These are phyloP conservation scores for Sebastes melanostomus DNA, from an alignment of 2,797 vertebrate species.

Conservation along the genomic window DNA sequence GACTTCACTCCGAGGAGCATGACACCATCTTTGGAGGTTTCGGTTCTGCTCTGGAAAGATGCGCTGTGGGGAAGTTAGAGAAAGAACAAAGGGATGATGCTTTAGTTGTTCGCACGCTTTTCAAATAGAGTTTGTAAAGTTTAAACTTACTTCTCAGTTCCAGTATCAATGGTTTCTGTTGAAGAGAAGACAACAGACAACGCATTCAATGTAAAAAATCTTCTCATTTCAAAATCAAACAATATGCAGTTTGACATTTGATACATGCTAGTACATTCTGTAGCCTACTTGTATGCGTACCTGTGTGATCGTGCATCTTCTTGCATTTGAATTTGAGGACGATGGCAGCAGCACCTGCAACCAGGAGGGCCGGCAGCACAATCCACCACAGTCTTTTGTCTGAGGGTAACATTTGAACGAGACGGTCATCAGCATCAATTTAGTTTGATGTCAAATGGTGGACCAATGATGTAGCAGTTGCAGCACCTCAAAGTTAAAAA, in stretches of 20 bases:
- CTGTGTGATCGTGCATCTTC: slow-evolving; percentile 76
- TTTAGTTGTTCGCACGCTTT: not conserved
- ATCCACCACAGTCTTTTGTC: slow-evolving; percentile 76
- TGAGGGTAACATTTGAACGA: slow-evolving; percentile 7
- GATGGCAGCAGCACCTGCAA: slow-evolving; percentile 24
- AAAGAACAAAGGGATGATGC: not conserved
- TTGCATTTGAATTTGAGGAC: slow-evolving; percentile 69
- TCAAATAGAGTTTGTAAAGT: not conserved
- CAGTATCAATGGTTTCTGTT: slow-evolving; percentile 73
- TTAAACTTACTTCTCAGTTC: slow-evolving; percentile 78
- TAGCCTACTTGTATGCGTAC: slow-evolving; percentile 25
- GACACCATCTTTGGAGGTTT: slow-evolving; percentile 92
- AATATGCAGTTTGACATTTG: not conserved
- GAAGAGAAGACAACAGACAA: not conserved
- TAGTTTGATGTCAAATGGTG: not conserved
- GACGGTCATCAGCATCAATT: not conserved
- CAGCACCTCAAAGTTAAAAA: not conserved
- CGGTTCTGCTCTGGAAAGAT: slow-evolving; percentile 84
- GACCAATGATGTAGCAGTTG: not conserved
- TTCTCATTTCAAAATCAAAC: not conserved
- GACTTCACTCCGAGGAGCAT: slow-evolving; percentile 95
- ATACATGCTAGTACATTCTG: not conserved
- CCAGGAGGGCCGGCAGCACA: slow-evolving; percentile 41
- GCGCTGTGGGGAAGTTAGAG: slow-evolving; percentile 58
- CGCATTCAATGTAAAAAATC: not conserved